Percentiles rank a stretch among this genome's conserved stretches.
These are phyloP conservation scores for Tarsius wallacei DNA, from an alignment of 2,797 vertebrate genomes.

Conservation along the genomic window DNA sequence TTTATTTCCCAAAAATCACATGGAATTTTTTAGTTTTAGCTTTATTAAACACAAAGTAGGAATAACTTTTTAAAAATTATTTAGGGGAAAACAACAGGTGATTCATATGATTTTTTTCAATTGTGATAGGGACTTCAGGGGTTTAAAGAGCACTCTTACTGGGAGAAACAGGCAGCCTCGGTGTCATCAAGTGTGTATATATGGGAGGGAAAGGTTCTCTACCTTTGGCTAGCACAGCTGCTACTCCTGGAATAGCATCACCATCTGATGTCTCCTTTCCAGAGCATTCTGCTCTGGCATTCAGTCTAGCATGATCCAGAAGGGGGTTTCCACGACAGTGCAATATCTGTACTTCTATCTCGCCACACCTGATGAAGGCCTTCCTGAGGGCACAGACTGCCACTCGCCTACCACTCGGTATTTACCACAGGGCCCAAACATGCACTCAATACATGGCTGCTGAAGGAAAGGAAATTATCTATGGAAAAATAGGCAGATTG, in stretches of 20 bases:
- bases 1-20: not conserved
- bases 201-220: not conserved
- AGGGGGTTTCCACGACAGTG: not conserved
- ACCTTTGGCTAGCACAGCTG: not conserved
- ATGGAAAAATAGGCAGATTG: not conserved
- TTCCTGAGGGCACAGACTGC: not conserved
- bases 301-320: not conserved
- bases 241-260: not conserved
- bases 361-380: not conserved
- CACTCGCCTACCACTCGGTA: not conserved
- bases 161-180: not conserved
- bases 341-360: not conserved
- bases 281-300: not conserved
- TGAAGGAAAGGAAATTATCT: slow-evolving; percentile 22
- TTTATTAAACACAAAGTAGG: not conserved
- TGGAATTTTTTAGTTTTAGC: not conserved
- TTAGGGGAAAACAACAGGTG: not conserved
- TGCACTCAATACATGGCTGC: not conserved
- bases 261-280: not conserved
- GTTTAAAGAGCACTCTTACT: not conserved
- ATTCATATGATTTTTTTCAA: not conserved
- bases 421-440: not conserved
- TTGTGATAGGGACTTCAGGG: not conserved
- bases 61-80: not conserved
- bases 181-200: not conserved